Percentiles rank a stretch among this genome's conserved stretches.
These are phyloP conservation scores for Kryptopterus vitreolus DNA, from an alignment of 2,797 vertebrate species.

Conservation along the genomic window DNA sequence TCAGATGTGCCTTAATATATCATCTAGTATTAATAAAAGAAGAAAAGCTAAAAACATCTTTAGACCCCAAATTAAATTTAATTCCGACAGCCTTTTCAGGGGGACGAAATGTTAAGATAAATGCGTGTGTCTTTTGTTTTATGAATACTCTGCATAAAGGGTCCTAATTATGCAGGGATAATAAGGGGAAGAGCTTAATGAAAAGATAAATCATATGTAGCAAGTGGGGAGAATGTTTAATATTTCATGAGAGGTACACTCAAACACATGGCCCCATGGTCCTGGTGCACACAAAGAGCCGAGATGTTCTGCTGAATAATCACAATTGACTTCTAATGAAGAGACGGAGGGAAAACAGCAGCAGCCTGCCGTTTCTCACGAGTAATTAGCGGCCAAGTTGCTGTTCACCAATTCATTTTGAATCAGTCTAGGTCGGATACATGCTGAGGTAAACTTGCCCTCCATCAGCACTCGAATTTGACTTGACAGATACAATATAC, in stretches of 20 bases:
- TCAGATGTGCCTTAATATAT: slow-evolving; percentile 22
- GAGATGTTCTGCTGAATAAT: slow-evolving; percentile 55
- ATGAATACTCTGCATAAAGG: slow-evolving; percentile 53
- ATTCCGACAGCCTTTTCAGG: slow-evolving; percentile 41
- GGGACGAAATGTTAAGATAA: slow-evolving; percentile 49
- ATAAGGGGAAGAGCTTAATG: slow-evolving; percentile 52
- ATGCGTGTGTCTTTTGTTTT: slow-evolving; percentile 54
- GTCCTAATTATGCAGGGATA: slow-evolving; percentile 54
- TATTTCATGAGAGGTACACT: slow-evolving; percentile 57
- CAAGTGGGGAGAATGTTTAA: slow-evolving; percentile 53
- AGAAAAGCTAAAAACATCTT: slow-evolving; percentile 38
- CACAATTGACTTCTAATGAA: slow-evolving; percentile 52
- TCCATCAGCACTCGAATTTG: neutral
- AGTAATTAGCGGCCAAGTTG: slow-evolving; percentile 31
- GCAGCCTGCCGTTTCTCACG: slow-evolving; percentile 8
- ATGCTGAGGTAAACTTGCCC: slow-evolving; percentile 5
- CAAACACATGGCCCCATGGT: slow-evolving; percentile 45
- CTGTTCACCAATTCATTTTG: slow-evolving; percentile 7
- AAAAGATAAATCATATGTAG: slow-evolving; percentile 59
- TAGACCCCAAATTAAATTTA: slow-evolving; percentile 47
- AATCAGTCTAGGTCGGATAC: slow-evolving; percentile 17
- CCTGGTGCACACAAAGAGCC: slow-evolving; percentile 39
- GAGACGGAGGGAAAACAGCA: slow-evolving; percentile 35
- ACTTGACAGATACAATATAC: neutral
- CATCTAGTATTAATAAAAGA: slow-evolving; percentile 23